These are phyloP conservation scores for Microplitis mediator DNA, from an alignment of 1,140 invertebrate genomes.

Conservation along the genomic window DNA sequence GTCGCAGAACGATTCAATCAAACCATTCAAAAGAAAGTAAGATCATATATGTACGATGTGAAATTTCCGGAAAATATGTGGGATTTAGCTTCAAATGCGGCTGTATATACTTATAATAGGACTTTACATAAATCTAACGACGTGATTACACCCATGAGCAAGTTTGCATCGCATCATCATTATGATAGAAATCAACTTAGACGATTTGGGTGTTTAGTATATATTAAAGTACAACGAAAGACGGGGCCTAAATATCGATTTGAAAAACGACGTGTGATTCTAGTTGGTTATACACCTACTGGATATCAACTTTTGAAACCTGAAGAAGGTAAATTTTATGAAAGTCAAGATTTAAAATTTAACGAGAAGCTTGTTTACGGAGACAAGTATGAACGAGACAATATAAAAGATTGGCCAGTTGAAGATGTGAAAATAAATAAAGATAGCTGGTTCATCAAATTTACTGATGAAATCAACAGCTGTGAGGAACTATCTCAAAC, in stretches of 20 bases:
- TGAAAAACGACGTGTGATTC: not conserved
- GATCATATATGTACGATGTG: slow-evolving; percentile 42
- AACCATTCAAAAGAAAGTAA: slow-evolving; percentile 41
- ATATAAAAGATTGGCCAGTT: slow-evolving; percentile 15
- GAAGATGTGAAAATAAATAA: not conserved
- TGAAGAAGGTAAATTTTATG: slow-evolving; percentile 18
- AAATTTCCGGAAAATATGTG: slow-evolving; percentile 43
- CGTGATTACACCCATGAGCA: not conserved
- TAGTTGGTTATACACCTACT: slow-evolving; percentile 16
- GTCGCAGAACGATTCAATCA: slow-evolving; percentile 48
- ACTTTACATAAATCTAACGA: slow-evolving; percentile 32
- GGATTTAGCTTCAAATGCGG: slow-evolving; percentile 45
- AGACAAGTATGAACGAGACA: slow-evolving; percentile 3
- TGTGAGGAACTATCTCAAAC: not conserved
- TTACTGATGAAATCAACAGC: not conserved
- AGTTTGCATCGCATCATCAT: slow-evolving; percentile 12
- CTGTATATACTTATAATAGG: slow-evolving; percentile 42
- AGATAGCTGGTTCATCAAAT: slow-evolving; percentile 11
- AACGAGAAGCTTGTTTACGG: slow-evolving; percentile 17
- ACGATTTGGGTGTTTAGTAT: slow-evolving; percentile 11
- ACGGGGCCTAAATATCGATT: slow-evolving; percentile 12
- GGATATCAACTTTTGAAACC: slow-evolving; percentile 8
- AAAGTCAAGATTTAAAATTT: slow-evolving; percentile 14
- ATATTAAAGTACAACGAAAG: slow-evolving; percentile 19
- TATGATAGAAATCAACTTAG: slow-evolving; percentile 16